Base-by-base conservation (phyloP, 2,888 invertebrate genomes). In the Cantharis lateralis region DNA sequence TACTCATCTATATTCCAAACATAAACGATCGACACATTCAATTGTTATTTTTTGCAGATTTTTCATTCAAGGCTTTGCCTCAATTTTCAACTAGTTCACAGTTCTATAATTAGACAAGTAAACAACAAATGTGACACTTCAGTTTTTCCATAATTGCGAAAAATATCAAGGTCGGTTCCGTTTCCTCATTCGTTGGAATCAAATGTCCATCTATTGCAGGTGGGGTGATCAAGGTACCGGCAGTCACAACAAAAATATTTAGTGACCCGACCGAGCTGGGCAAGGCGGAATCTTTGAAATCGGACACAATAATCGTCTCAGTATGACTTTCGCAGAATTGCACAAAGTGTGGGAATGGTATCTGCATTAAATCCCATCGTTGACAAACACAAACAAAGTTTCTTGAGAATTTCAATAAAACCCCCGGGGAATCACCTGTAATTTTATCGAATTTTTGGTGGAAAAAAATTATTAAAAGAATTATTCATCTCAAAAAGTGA, bases 311-410 rank as follows among this genome's bases (percentile, higher is more conserved):
- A 28, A 20, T 20, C 20, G 5, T n/a, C 1, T n/a, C 7, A 48
- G 48, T 77, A 77, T 78, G 76, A 69, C 20, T 32, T 81, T 81
- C 81, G 68, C 66, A 71, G 81, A 81, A 81, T 64, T 74, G 20
- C 76, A 71, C 74, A 79, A 10, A 32, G 48, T 48, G 48, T 48
- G 48, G 48, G 48, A 48, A 48, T n/a, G 48, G 48, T 13, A 48
- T 7, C n/a, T 48, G 5, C n/a, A n/a, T 48, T 7, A 48, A 7
- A 48, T 48, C 48, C 48, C 48, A 48, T 48, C n/a, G n/a, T n/a
- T n/a, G 48, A n/a, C 5, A 1, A 7, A 48, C n/a, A 48, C 48
- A 48, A 32, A 28, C 2, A 13, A n/a, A 48, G 48, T 9, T n/a
- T 48, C 1, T 7, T n/a, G 48, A n/a, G n/a, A 48, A n/a, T 18